Conservation (phyloP, 2,888 invertebrate genomes). For the Netelia melanura region DNA sequence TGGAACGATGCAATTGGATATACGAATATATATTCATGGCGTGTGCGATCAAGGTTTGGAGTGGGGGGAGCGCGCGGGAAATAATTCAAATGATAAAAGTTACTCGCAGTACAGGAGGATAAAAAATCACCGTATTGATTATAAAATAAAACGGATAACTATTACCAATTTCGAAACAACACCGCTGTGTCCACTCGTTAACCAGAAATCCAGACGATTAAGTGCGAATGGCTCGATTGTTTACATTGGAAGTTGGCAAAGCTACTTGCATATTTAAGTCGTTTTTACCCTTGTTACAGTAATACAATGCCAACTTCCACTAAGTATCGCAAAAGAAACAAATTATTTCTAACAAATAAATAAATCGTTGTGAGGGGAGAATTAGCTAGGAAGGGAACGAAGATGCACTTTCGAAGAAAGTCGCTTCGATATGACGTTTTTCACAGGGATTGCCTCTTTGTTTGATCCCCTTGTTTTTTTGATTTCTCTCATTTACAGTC, state of each 20-base stretch:
- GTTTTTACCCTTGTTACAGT: too few relatives aligned
- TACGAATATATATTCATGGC: not conserved
- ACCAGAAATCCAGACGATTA: not conserved
- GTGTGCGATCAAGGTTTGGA: not conserved
- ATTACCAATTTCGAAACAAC: not conserved
- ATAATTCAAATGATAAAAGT: slow-evolving; percentile 9
- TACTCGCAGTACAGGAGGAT: not conserved
- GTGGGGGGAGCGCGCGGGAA: not conserved
- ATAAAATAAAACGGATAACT: not conserved
- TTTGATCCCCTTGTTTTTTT: slow-evolving; percentile 78
- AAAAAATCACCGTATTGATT: not conserved
- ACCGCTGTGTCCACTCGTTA: not conserved
- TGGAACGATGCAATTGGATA: not conserved
- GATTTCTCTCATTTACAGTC: slow-evolving; percentile 88
- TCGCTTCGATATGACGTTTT: slow-evolving; percentile 35
- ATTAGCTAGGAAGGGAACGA: slow-evolving; percentile 51
- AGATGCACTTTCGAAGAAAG: slow-evolving; percentile 35
- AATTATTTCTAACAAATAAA: slow-evolving; percentile 66
- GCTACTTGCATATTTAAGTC: too few relatives aligned
- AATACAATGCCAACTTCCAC: not conserved
- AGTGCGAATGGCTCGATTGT: not conserved
- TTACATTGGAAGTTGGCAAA: too few relatives aligned
- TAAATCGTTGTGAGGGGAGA: slow-evolving; percentile 59
- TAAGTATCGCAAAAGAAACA: slow-evolving; percentile 5
- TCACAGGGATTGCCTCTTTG: slow-evolving; percentile 3